Conservation (phyloP, 2,113 vertebrate species). For the Vidua macroura region DNA sequence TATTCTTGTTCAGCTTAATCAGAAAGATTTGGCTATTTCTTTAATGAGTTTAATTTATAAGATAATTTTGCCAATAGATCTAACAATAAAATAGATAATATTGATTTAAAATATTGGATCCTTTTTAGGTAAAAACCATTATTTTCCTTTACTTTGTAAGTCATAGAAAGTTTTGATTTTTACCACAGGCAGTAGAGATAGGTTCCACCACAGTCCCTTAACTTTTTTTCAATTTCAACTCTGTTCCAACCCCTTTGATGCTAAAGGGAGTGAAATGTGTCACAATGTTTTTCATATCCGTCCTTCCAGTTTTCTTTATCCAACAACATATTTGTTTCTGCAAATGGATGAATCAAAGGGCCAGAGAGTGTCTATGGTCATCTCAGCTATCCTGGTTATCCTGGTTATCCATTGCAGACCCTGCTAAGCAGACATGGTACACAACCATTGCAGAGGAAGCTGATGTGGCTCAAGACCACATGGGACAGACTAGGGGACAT, state of each 20-base stretch:
- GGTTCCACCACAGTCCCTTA: accelerated
- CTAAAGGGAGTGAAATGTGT: background rate
- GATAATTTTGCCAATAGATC: background rate
- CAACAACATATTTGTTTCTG: background rate
- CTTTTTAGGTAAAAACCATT: background rate
- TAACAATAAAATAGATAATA: background rate
- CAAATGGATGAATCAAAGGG: background rate
- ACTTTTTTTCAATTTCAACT: background rate
- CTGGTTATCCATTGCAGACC: background rate
- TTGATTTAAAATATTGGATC: background rate
- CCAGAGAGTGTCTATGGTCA: accelerated
- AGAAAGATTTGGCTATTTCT: background rate
- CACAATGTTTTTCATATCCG: background rate
- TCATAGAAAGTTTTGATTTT: background rate
- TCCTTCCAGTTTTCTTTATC: background rate
- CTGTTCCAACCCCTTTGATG: background rate
- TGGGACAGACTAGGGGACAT: background rate
- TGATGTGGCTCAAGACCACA: background rate
- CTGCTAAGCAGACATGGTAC: background rate
- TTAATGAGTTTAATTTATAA: background rate
- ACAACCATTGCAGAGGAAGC: background rate
- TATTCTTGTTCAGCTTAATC: background rate
- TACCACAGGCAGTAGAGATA: background rate
- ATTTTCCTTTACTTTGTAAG: background rate
- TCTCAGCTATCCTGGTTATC: background rate